These are phyloP conservation scores for Lophochroa leadbeateri DNA, from an alignment of 2,113 vertebrate genomes.

Conservation along the genomic window DNA sequence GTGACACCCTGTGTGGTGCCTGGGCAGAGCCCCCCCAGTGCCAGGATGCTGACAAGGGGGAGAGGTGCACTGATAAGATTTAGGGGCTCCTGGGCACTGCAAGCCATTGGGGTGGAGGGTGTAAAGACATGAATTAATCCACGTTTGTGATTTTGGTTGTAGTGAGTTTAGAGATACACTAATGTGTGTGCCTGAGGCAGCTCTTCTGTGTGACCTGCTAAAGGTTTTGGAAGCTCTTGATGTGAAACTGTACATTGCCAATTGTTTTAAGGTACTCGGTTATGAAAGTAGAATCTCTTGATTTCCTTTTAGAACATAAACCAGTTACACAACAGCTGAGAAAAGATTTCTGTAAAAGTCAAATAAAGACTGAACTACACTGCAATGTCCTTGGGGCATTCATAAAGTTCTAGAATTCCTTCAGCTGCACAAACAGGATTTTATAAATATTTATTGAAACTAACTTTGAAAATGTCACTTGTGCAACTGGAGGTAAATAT, in stretches of 20 bases:
- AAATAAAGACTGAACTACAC: background rate
- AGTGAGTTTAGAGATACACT: background rate
- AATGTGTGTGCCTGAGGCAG: background rate
- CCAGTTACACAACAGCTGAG: background rate
- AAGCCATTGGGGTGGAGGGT: background rate
- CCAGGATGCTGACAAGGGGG: too few relatives aligned
- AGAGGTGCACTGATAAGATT: background rate
- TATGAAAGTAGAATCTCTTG: background rate
- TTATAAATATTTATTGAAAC: constrained; percentile 46
- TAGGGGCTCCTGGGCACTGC: background rate
- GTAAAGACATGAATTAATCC: background rate
- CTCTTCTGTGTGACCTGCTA: background rate
- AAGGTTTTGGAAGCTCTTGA: background rate
- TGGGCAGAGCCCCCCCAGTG: background rate
- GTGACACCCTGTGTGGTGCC: background rate
- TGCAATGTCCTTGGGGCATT: constrained; percentile 9
- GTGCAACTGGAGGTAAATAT: background rate
- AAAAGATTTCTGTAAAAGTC: constrained; percentile 26
- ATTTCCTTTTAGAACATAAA: constrained; percentile 42
- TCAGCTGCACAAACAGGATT: background rate
- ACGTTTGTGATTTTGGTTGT: background rate
- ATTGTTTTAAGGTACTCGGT: background rate
- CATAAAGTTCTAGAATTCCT: constrained; percentile 33
- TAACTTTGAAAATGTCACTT: background rate
- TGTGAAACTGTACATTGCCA: background rate